Base-by-base conservation (phyloP, 2,113 vertebrate genomes). In the Picathartes gymnocephalus region DNA sequence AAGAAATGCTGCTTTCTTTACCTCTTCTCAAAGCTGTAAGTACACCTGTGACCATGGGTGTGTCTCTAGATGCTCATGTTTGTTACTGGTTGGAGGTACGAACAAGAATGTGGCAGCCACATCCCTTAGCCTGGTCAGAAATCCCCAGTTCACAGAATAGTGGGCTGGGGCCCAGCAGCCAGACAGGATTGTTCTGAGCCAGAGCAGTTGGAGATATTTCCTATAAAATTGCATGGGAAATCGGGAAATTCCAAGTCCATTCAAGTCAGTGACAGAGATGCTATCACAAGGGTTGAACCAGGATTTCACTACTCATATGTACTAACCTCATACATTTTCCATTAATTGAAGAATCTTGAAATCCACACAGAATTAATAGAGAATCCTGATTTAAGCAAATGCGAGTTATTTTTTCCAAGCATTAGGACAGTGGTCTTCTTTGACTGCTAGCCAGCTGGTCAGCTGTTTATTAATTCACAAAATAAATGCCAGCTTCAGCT, bases 381-480 rank as follows among this genome's bases (percentile, higher is more conserved):
- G 9, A 33, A 66, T 24, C 6, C 20, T 58, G 19, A 37, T 40
- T 81, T 77, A 44, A 81, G 24, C 35, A 28, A 8, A 69, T 65
- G 22, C 6, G 12, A 65, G 19, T 74, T 69, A 45, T 80, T 80
- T 88, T 80, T 83, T 57, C 9, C 15, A 45, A 61, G 23, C 61
- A 83, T 23, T 60, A 56, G 6, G 31, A 53, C 10, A 45, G 13
- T 20, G 18, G 16, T 24, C 7, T 77, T 83, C 70, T 71, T 74
- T 80, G 54, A 78, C 44, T 50, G 45, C 42, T 30, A 62, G 50
- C 40, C 54, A 90, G 15, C 13, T 78, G 57, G 31, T 86, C 68
- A 84, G 33, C 33, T 70, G 13, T 77, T 88, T 90, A 71, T 65
- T 93, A 64, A 93, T 88, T 93, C 21, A 21, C 10, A 56, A 73